phyloP scores from a whole-genome alignment of 2,113 vertebrate genomes.

The Cyanistes caeruleus region DNA sequence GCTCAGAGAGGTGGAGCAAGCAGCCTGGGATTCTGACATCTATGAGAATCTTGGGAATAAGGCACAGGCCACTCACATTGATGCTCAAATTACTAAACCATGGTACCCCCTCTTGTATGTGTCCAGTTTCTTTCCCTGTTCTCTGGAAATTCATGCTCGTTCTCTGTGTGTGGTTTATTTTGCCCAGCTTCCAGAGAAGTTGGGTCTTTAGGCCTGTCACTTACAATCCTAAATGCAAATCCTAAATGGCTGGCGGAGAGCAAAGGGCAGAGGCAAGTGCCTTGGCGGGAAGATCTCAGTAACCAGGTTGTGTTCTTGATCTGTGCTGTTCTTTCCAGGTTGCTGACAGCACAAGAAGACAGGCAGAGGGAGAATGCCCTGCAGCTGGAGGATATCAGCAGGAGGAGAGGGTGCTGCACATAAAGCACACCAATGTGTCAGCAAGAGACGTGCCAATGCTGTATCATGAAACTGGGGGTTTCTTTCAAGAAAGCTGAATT shows the following conservation, averaged over 20 bases:
- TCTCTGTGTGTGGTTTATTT: not conserved
- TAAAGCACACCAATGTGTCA: not conserved
- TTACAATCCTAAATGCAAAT: not conserved
- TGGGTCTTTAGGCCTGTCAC: not conserved
- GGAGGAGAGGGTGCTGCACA: conserved; percentile 73
- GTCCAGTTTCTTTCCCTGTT: not conserved
- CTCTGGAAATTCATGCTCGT: not conserved
- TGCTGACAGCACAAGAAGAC: conserved; percentile 76
- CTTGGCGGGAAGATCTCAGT: not conserved
- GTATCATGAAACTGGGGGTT: not conserved
- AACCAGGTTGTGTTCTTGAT: not conserved
- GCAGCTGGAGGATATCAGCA: conserved; percentile 61
- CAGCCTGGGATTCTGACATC: not conserved
- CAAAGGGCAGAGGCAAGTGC: not conserved
- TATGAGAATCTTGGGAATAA: not conserved
- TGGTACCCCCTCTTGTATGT: not conserved
- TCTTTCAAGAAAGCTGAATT: not conserved
- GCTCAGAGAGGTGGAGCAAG: not conserved
- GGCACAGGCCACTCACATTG: not conserved
- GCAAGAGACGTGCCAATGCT: not conserved
- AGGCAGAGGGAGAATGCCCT: conserved; percentile 73
- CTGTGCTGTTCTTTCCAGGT: conserved; percentile 61
- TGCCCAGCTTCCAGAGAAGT: not conserved
- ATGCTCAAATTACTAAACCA: not conserved
- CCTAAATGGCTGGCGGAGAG: not conserved